A percentile compares a stretch with the other conserved stretches of the same genome.
These are phyloP conservation scores for Knipowitschia caucasica DNA, from an alignment of 2,797 vertebrate genomes.

Conservation along the genomic window DNA sequence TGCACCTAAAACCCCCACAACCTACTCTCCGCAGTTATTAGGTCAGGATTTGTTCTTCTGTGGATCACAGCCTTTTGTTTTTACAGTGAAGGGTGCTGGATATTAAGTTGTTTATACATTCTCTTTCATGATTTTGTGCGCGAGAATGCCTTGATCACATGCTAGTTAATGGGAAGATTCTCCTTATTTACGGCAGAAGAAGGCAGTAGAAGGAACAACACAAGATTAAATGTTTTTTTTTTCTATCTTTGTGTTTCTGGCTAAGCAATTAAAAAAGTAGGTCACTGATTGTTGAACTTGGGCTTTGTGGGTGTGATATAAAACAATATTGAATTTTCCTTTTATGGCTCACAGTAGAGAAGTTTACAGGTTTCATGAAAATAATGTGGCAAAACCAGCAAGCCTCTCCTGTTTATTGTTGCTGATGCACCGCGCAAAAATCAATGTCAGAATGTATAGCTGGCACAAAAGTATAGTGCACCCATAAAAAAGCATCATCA, in stretches of 20 bases:
- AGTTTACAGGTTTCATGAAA: constrained; percentile 34
- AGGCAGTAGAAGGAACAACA: constrained; percentile 64
- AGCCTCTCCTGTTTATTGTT: constrained; percentile 42
- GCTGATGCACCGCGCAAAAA: constrained; percentile 39
- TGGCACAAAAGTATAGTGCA: constrained; percentile 31
- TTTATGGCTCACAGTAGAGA: constrained; percentile 41
- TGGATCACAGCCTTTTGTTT: constrained; percentile 55
- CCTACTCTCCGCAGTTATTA: constrained; percentile 35
- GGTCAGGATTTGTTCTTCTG: constrained; percentile 51
- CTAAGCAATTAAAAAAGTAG: constrained; percentile 82
- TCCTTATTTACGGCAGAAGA: constrained; percentile 63
- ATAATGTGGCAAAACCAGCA: constrained; percentile 33
- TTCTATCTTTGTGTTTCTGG: constrained; percentile 67
- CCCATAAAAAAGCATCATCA: constrained; percentile 19
- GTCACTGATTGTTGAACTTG: constrained; percentile 73
- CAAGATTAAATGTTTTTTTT: constrained; percentile 63
- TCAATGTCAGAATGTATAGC: constrained; percentile 27
- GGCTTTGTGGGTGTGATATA: constrained; percentile 54
- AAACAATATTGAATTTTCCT: constrained; percentile 59
- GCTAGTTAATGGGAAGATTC: constrained; percentile 67
- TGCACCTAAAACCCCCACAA: constrained; percentile 37
- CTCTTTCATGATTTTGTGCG: constrained; percentile 72
- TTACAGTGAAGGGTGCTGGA: constrained; percentile 50
- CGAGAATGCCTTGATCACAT: constrained; percentile 73
- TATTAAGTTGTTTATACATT: constrained; percentile 67